Conservation (phyloP, 2,113 vertebrate species). For the Cephalopholis sonnerati region DNA sequence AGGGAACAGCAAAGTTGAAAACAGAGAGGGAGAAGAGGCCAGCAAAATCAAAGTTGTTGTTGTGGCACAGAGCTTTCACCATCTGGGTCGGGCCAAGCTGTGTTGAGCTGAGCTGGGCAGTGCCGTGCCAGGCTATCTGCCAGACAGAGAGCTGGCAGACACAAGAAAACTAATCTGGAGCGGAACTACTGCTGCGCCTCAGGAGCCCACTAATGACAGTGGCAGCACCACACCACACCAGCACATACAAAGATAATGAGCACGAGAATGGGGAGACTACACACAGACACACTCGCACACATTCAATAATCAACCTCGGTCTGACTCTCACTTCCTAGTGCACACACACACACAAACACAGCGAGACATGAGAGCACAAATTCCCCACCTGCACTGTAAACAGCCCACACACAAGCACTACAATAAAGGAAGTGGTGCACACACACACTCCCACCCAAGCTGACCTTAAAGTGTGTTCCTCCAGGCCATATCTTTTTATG, state of each 20-base stretch:
- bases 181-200: conserved; percentile 81
- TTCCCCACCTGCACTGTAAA: conserved; percentile 61
- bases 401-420: conserved; percentile 64
- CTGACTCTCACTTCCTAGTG: conserved; percentile 54
- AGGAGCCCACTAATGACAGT: conserved; percentile 84
- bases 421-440: conserved; percentile 61
- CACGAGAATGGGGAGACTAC: conserved; percentile 67
- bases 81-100: conserved; percentile 81
- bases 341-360: conserved; percentile 41
- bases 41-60: conserved; percentile 78
- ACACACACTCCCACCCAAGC: conserved; percentile 60
- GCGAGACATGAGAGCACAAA: conserved; percentile 56
- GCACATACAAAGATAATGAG: conserved; percentile 80
- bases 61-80: conserved; percentile 77
- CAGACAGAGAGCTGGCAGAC: conserved; percentile 84
- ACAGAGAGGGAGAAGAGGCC: conserved; percentile 53
- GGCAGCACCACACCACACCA: conserved; percentile 69
- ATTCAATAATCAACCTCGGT: conserved; percentile 65
- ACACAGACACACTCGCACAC: conserved; percentile 60
- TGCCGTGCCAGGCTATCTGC: conserved; percentile 76
- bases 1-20: conserved; percentile 50
- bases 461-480: conserved; percentile 77
- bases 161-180: conserved; percentile 83
- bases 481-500: conserved; percentile 79
- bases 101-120: conserved; percentile 75